These are phyloP conservation scores for Drosophila kikkawai DNA, from an alignment of 1,140 invertebrate species.

Conservation along the genomic window DNA sequence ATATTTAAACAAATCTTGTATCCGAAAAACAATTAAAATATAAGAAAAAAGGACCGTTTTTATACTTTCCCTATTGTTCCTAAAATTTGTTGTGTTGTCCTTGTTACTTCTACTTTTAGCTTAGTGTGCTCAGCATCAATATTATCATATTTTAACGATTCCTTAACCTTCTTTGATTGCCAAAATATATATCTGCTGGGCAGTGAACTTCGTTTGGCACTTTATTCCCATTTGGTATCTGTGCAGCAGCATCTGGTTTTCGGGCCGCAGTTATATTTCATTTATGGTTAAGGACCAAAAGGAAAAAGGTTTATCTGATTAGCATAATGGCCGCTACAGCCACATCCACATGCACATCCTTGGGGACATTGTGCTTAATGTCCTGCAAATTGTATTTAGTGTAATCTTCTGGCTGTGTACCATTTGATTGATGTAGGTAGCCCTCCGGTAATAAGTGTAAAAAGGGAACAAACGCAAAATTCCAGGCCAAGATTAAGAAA, in stretches of 20 bases:
- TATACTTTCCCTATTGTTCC: too few relatives aligned
- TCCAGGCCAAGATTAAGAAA: slow-evolving; percentile 18
- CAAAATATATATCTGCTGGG: background rate
- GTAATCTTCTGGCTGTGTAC: slow-evolving; percentile 37
- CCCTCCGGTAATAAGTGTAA: slow-evolving; percentile 18
- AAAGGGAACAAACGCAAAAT: slow-evolving; percentile 15
- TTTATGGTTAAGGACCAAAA: slow-evolving; percentile 21
- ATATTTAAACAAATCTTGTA: background rate
- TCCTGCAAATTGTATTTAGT: slow-evolving; percentile 51
- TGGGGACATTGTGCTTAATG: slow-evolving; percentile 41
- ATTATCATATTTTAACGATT: slow-evolving; percentile 6
- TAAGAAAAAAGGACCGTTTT: background rate
- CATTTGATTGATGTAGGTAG: slow-evolving; percentile 52
- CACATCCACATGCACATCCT: slow-evolving; percentile 20
- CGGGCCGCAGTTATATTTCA: slow-evolving; percentile 30
- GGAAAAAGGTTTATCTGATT: slow-evolving; percentile 60
- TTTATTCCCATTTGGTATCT: slow-evolving; percentile 39
- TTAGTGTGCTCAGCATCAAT: slow-evolving; percentile 2
- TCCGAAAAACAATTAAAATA: too few relatives aligned
- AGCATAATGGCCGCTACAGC: slow-evolving; percentile 50
- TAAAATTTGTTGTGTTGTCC: background rate
- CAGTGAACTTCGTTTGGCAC: slow-evolving; percentile 17
- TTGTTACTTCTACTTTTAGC: background rate
- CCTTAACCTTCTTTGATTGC: background rate
- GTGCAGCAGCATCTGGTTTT: slow-evolving; percentile 18